A percentile compares a stretch with the other conserved stretches of the same genome.
phyloP scores from a whole-genome alignment of 2,888 invertebrate genomes.

The Amblyjoppa fuscipennis region DNA sequence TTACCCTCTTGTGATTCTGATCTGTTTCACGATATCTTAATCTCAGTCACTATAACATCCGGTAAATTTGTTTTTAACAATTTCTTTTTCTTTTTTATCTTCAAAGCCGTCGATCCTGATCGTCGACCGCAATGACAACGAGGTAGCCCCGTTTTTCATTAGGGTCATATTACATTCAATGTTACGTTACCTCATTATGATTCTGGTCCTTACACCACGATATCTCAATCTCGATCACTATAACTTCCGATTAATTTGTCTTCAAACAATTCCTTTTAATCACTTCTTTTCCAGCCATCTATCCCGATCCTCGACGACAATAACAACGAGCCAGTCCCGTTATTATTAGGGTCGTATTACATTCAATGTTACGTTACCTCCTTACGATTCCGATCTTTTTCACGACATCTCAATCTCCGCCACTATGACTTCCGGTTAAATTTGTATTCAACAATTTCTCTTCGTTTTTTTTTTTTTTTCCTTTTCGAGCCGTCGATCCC shows the following conservation, averaged over 20 bases:
- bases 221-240: neutral
- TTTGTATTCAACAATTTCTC: neutral
- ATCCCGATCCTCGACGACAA: conserved; percentile 52
- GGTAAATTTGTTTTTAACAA: neutral
- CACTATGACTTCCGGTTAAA: neutral
- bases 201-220: neutral
- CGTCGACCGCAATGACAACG: conserved; percentile 54
- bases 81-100: neutral
- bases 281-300: conserved; percentile 29
- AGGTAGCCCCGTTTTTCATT: conserved; percentile 59
- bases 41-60: neutral
- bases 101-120: conserved; percentile 47
- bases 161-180: conserved; percentile 39
- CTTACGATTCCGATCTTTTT: neutral
- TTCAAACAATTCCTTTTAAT: neutral
- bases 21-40: neutral
- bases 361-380: neutral
- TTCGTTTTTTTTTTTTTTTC: conserved; percentile 10
- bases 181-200: neutral
- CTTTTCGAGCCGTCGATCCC: conserved; percentile 43
- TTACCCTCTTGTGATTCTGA: neutral
- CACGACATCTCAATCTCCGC: neutral
- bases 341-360: conserved; percentile 56
- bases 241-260: neutral
- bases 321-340: conserved; percentile 47